Base-by-base conservation (phyloP, 2,888 invertebrate genomes). In the Cheilosia pagana region DNA sequence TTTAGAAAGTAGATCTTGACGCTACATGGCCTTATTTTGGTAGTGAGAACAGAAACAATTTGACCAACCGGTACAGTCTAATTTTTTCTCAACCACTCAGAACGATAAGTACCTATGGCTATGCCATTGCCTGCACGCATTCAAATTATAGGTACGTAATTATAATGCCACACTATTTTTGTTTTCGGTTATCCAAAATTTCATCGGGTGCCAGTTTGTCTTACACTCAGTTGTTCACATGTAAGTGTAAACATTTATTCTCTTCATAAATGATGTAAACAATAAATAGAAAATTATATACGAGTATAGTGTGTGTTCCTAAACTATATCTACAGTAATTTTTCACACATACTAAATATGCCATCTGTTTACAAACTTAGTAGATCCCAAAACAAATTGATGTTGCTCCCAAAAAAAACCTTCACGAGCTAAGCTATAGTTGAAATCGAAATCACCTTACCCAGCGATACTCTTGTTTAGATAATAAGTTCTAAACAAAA, bases 261-360 rank as follows among this genome's bases (percentile, higher is more conserved):
- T 31, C 28, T 50, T 67, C 59, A 31, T 67, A 59, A 55, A 65
- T 59, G 57, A 53, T 60, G 60, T 77, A 77, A 77, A 63, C 77
- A 77, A 77, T 55, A 68, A 76, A 76, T 68, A 76, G 52, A 59
- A 43, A 50, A 59, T 48, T 75, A 63, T 55, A 19, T 3, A 25
- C 31, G 25, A n/a, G 10, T 48, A 35, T 43, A 28, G 43, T 19
- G 41, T 14, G 14, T 8, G 19, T 52, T 50, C 53, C 60, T 45
- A 31, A 53, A 35, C 28, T 16, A 39, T 59, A 67, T 43, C 28
- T 28, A 60, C 48, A 78, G 16, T 21, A 16, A 50, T 71, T 48
- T 14, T 87, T 89, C 87, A 88, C 90, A 89, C 89, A 75, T 88
- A 89, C 90, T 89, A 89, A 89, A 89, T 89, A 89, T 88, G 89